These are phyloP conservation scores for Bursaphelenchus mucronatus DNA, from an alignment of 1,140 invertebrate species.

Conservation along the genomic window DNA sequence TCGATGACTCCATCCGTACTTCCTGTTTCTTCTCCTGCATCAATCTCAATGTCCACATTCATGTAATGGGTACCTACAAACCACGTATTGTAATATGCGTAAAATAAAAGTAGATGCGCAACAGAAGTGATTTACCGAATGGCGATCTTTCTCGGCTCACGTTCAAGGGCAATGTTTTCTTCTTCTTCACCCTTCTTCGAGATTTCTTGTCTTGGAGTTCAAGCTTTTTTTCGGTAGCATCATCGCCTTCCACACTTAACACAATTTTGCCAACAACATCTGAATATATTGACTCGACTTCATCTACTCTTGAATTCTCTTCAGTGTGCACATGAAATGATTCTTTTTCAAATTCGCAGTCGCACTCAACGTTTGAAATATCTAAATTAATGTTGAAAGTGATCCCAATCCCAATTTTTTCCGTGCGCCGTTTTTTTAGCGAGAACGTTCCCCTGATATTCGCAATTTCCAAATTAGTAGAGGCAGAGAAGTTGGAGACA, in stretches of 20 bases:
- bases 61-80: slow-evolving; percentile 15
- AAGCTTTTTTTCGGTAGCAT: not conserved
- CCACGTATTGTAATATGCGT: too few species aligned
- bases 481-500: too few species aligned
- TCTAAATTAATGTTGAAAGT: slow-evolving; percentile 16
- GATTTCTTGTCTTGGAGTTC: slow-evolving; percentile 3
- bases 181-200: not conserved
- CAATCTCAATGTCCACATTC: slow-evolving; percentile 15
- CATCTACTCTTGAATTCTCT: not conserved
- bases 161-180: not conserved
- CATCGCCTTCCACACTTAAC: not conserved
- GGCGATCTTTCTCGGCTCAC: slow-evolving; percentile 11
- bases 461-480: too few species aligned
- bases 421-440: slow-evolving; percentile 11
- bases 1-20: slow-evolving; percentile 5
- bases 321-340: not conserved
- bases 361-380: slow-evolving; percentile 16
- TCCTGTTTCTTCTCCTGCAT: slow-evolving; percentile 15
- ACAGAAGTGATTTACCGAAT: slow-evolving; percentile 2
- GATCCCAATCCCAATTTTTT: slow-evolving; percentile 13
- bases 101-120: not conserved
- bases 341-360: slow-evolving; percentile 14
- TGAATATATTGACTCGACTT: slow-evolving; percentile 7
- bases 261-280: not conserved
- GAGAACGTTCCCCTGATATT: too few species aligned